Evolutionary conservation across 2,797 vertebrate genomes (phyloP), one percentile per base, ranked within the genome.

Genomic region (Malurus splendens): DNA sequence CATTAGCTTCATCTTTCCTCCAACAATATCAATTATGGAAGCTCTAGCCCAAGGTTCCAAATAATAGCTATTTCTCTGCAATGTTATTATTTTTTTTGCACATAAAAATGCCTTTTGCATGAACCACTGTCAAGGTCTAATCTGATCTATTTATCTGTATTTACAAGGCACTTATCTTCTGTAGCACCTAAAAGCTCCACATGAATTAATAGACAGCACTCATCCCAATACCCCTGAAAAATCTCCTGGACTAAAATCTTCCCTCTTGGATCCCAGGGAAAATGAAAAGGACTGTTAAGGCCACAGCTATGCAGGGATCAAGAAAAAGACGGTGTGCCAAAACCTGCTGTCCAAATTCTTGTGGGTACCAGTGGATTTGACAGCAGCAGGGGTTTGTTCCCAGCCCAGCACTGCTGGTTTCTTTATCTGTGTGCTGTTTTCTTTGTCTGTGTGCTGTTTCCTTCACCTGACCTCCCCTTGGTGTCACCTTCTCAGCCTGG

Each of bases 91-190:
- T 94, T 94, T 94, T 90, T 94, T 90, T 88, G 87, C 60, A 70
- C 91, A 91, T 86, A 88, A 92, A 94, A 94, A 91, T 90, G 83
- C 81, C 86, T 94, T 95, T 94, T 94, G 90, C 83, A 94, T 94
- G 92, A 93, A 84, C 86, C 47, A 84, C 86, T 91, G 86, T 94
- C 94, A 95, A 92, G 87, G 93, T 93, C 94, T 92, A 94, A 94
- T 94, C 60, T 89, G 76, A 90, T 92, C 90, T 90, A 90, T 94
- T 94, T 95, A 91, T 92, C 81, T 93, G 91, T 76, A 93, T 94
- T 94, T 95, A 95, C 87, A 91, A 92, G 88, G 81, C 87, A 93
- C 91, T 94, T 94, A 93, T 90, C 77, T 93, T 91, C 67, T 50
- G 54, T 7, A 86, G 74, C 75, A 89, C 91, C 89, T 90, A 79